A percentile compares a stretch with the other conserved stretches of the same genome.
phyloP scores from a whole-genome alignment of 2,113 vertebrate species.

The Hydrochoerus hydrochaeris region DNA sequence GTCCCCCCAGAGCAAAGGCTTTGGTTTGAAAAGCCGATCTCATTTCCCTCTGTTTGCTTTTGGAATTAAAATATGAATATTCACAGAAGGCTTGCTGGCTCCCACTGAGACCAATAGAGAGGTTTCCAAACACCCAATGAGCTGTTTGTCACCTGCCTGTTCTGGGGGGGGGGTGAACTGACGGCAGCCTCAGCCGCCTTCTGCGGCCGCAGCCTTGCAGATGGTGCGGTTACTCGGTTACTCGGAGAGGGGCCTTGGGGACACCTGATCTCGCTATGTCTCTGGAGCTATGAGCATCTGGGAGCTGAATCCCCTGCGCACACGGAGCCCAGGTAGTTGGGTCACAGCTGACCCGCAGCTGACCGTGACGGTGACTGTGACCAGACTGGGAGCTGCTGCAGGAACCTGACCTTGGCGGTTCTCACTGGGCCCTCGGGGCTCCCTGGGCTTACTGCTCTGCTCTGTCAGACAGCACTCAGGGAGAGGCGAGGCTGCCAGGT shows the following conservation, averaged over 20 bases:
- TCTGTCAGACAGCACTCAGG: background rate
- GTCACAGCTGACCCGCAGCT: background rate
- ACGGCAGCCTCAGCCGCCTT: background rate
- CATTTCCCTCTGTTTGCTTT: conserved; percentile 36
- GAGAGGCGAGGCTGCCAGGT: no score
- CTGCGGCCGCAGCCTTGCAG: background rate
- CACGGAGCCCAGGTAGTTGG: background rate
- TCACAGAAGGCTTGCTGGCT: background rate
- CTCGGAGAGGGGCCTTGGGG: background rate
- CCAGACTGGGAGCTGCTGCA: background rate
- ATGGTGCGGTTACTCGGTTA: background rate
- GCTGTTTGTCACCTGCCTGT: background rate
- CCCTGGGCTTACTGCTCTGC: background rate
- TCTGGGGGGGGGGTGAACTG: background rate
- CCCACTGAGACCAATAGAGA: background rate
- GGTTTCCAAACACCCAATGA: conserved; percentile 37
- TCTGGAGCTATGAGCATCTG: fast-evolving
- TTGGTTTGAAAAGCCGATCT: background rate
- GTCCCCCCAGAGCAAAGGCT: background rate
- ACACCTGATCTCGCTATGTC: background rate
- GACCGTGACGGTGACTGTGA: background rate
- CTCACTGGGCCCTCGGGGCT: background rate
- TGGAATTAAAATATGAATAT: conserved; percentile 32
- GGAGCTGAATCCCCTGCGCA: fast-evolving
- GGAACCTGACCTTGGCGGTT: background rate